Conservation (phyloP, 2,797 vertebrate genomes). For the Podarcis lilfordi region DNA sequence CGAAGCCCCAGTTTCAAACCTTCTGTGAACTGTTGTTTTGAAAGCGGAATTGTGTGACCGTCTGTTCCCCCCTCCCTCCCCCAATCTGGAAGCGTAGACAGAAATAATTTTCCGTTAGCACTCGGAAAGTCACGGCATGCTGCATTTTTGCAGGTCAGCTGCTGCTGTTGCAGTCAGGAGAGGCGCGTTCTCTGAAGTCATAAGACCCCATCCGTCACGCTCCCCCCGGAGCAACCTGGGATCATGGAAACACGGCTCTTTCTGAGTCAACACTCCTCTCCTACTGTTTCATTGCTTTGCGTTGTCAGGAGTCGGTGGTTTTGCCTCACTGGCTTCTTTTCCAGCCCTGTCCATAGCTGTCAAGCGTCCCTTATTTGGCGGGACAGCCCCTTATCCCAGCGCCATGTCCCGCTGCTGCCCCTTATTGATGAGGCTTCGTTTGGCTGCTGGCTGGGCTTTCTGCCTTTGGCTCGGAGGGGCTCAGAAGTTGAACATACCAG, state of each 20-base stretch:
- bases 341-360: neutral
- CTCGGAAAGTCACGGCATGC: neutral
- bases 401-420: too few relatives aligned
- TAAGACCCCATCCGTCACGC: neutral
- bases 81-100: neutral
- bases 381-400: too few relatives aligned
- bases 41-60: neutral
- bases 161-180: accelerated
- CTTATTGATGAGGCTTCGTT: too few relatives aligned
- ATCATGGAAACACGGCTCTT: neutral
- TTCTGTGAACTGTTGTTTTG: neutral
- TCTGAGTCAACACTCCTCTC: neutral
- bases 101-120: neutral
- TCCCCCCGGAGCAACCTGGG: neutral
- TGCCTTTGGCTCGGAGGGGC: too few relatives aligned
- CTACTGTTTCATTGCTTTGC: neutral
- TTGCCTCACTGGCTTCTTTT: neutral
- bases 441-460: too few relatives aligned
- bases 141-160: neutral
- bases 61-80: neutral
- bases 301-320: neutral
- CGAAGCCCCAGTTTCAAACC: neutral
- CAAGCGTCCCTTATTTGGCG: too few relatives aligned
- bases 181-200: conserved; percentile 2
- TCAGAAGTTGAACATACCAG: too few relatives aligned